Percentiles rank a stretch among this genome's conserved stretches.
Evolutionary conservation across 2,888 invertebrate genomes (phyloP).

Genomic region (Carterocephalus palaemon): DNA sequence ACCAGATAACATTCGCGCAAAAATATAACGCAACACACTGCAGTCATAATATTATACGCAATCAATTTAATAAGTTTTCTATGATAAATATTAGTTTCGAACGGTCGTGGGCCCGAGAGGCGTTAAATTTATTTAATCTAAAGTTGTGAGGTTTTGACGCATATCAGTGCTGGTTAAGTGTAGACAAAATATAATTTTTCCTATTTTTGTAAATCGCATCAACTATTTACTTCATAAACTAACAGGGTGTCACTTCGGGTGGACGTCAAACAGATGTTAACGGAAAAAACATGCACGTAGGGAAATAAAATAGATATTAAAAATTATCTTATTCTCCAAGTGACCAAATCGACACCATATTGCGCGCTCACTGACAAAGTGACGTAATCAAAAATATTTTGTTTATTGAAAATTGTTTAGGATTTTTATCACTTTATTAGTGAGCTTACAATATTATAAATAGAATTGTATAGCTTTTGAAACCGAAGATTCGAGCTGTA

Average conservation of each 20-base stretch:
- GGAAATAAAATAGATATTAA: slow-evolving; percentile 41
- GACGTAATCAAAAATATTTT: slow-evolving; percentile 20
- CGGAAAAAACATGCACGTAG: slow-evolving; percentile 42
- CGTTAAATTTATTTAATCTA: slow-evolving; percentile 54
- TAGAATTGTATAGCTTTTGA: slow-evolving; percentile 16
- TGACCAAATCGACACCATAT: slow-evolving; percentile 55
- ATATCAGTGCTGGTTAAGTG: slow-evolving; percentile 59
- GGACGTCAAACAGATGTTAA: slow-evolving; percentile 17
- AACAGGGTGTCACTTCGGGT: slow-evolving; percentile 34
- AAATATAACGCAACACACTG: slow-evolving; percentile 24
- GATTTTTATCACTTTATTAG: slow-evolving; percentile 8
- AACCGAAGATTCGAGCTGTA: slow-evolving; percentile 6
- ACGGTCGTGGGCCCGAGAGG: slow-evolving; percentile 42
- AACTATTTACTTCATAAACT: slow-evolving; percentile 33
- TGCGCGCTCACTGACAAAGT: slow-evolving; percentile 2
- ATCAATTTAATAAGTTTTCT: slow-evolving; percentile 34
- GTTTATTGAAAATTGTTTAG: slow-evolving; percentile 9
- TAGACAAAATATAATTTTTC: slow-evolving; percentile 44
- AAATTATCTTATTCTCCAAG: slow-evolving; percentile 60
- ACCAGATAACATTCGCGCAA: slow-evolving; percentile 23
- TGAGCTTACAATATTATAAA: slow-evolving; percentile 6
- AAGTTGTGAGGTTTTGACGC: slow-evolving; percentile 64
- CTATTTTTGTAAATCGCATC: slow-evolving; percentile 45
- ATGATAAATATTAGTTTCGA: slow-evolving; percentile 29
- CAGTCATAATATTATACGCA: slow-evolving; percentile 31